These are phyloP conservation scores for Metallyticus violacea DNA, from an alignment of 2,888 invertebrate genomes.

Conservation along the genomic window DNA sequence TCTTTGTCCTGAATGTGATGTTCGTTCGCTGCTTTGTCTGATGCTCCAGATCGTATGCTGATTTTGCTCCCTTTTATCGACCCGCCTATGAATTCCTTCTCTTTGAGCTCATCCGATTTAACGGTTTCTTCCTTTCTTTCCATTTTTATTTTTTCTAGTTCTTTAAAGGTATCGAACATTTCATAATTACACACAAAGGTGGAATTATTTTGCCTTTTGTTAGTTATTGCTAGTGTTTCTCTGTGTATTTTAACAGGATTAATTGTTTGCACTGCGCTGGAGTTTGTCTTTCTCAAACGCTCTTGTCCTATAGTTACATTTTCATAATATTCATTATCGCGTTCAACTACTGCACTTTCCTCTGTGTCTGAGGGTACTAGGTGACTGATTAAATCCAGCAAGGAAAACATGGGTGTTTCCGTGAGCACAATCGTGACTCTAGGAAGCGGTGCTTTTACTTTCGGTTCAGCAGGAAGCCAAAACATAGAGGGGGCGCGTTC, in stretches of 20 bases:
- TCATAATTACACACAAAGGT: conserved; percentile 74
- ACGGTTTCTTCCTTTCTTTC: neutral
- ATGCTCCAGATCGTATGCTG: neutral
- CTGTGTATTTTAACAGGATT: conserved; percentile 60
- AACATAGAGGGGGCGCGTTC: conserved; percentile 14
- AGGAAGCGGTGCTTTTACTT: neutral
- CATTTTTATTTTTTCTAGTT: conserved; percentile 44
- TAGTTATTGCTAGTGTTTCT: conserved; percentile 57
- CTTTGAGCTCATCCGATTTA: neutral
- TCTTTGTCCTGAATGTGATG: neutral
- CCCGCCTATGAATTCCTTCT: neutral
- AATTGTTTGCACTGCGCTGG: conserved; percentile 69
- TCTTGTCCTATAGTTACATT: conserved; percentile 66
- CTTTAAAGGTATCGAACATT: conserved; percentile 67
- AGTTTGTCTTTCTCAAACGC: conserved; percentile 61
- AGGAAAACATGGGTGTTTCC: conserved; percentile 63
- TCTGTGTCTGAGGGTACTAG: conserved; percentile 59
- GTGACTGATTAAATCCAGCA: conserved; percentile 63
- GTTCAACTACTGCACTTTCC: conserved; percentile 57
- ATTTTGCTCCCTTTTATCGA: neutral
- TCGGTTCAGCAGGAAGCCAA: conserved; percentile 1
- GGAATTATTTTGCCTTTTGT: conserved; percentile 54
- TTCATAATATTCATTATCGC: conserved; percentile 64
- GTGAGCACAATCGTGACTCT: conserved; percentile 51
- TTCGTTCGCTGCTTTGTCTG: neutral